Evolutionary conservation across 2,113 vertebrate genomes (phyloP), one percentile per base, ranked within the genome.

Genomic region (Brienomyrus brachyistius): DNA sequence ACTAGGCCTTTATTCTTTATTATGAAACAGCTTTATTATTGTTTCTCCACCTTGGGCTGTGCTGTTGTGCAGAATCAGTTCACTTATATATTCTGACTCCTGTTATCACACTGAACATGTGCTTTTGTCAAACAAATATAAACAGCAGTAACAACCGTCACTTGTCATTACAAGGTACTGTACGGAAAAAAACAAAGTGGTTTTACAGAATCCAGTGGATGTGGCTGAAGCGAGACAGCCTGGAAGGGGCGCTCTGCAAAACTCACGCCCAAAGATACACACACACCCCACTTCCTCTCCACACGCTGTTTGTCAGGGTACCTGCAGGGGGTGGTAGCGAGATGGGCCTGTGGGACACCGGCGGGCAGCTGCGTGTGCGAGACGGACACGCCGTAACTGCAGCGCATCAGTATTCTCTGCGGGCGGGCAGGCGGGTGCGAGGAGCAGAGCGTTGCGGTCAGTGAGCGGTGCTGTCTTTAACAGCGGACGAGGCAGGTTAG

Each of bases 401-500:
- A 88, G 74, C 87, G 56, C 88, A 51, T 90, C 85, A 89, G 90
- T 92, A 91, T 91, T 93, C 92, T 91, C 82, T 59, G 90, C 87
- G 51, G 91, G 90, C 48, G 15, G 91, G 90, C 48, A 5, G 27
- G 66, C 3, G 3, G 27, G 27, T 2, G 52, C 4, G 54, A 10
- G 56, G 59, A 31, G 27, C 62, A 11, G 62, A 70, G 88, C 83
- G 92, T 90, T 4, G 31, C 85, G 48, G 85, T 93, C 91, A 92
- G 86, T 77, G 90, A 90, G 90, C 89, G 87, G 89, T 66, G 23
- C 56, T 74, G 88, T 82, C 90, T 90, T 92, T 91, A 91, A 92
- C 91, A 91, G 90, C 90, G 91, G 91, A 90, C 62, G 88, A 88
- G 48, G 86, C 88, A 92, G 93, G 91, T 92, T 88, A 89, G 88